Evolutionary conservation across 2,888 invertebrate genomes (phyloP).

Genomic region (Neoaliturus tenellus): DNA sequence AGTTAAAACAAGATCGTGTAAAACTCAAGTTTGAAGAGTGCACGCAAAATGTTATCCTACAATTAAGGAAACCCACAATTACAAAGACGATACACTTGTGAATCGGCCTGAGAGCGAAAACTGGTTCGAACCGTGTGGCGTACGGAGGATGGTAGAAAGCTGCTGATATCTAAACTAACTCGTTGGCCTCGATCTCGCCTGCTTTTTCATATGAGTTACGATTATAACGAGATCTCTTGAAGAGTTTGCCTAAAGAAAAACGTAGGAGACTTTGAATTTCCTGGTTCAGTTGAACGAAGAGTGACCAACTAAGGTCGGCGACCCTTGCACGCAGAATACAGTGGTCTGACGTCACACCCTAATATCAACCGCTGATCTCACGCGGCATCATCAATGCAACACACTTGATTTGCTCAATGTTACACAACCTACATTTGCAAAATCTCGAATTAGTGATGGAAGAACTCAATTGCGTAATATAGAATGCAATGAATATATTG

Average conservation of each 20-base stretch:
- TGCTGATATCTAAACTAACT: constrained; percentile 30
- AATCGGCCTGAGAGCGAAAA: constrained; percentile 13
- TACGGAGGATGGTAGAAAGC: constrained; percentile 27
- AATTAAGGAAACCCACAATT: neutral
- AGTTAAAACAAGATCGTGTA: no score
- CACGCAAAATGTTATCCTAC: no score
- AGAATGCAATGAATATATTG: no score
- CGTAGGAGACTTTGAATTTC: no score
- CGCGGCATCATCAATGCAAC: neutral
- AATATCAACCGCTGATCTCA: neutral
- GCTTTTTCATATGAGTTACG: neutral
- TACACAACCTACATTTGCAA: no score
- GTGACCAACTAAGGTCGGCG: neutral
- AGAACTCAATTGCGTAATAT: no score
- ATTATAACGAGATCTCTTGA: neutral
- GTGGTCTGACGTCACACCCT: neutral
- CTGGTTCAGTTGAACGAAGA: neutral
- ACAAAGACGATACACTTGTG: neutral
- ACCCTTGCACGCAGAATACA: neutral
- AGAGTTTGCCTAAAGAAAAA: neutral
- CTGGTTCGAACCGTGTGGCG: constrained; percentile 9
- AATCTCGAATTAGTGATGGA: no score
- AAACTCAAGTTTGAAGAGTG: no score
- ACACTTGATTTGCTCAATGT: neutral
- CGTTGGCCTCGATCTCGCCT: neutral